A percentile compares a stretch with the other conserved stretches of the same genome.
Conservation (phyloP, 2,888 invertebrate genomes). For the Caenorhabditis sinica region DNA sequence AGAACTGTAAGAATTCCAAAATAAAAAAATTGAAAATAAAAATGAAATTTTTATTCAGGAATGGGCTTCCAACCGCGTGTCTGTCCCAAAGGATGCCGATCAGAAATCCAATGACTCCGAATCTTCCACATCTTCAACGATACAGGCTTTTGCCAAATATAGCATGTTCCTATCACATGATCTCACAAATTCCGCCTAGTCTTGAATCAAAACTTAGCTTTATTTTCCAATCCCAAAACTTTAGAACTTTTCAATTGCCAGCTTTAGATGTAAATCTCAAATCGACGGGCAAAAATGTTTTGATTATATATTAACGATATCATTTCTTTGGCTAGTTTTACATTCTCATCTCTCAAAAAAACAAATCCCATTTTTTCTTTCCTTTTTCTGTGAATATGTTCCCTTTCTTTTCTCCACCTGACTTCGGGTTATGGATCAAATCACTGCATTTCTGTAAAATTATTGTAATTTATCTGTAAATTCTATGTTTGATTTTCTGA, state of each 20-base stretch:
- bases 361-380: conserved; percentile 46
- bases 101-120: conserved; percentile 68
- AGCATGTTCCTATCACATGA: conserved; percentile 70
- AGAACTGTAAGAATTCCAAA: conserved; percentile 47
- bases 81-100: conserved; percentile 66
- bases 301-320: conserved; percentile 27
- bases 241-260: conserved; percentile 31
- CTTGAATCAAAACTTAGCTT: conserved; percentile 13
- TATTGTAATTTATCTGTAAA: conserved; percentile 26
- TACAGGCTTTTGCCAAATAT: conserved; percentile 71
- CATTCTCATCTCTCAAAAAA: background rate
- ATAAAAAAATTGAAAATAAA: background rate
- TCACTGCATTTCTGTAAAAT: conserved; percentile 44
- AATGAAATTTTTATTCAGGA: conserved; percentile 31
- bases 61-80: conserved; percentile 61
- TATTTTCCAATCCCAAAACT: conserved; percentile 17
- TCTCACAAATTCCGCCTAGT: conserved; percentile 64
- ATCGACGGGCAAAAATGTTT: conserved; percentile 40
- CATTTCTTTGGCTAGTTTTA: conserved; percentile 40
- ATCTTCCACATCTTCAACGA: conserved; percentile 63
- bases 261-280: conserved; percentile 56
- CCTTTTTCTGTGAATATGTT: conserved; percentile 11
- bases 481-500: conserved; percentile 20
- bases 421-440: conserved; percentile 29
- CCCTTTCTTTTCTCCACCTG: background rate